Evolutionary conservation across 2,113 vertebrate genomes (phyloP), one percentile per base, ranked within the genome.

Genomic region (Porphyrio hochstetteri): DNA sequence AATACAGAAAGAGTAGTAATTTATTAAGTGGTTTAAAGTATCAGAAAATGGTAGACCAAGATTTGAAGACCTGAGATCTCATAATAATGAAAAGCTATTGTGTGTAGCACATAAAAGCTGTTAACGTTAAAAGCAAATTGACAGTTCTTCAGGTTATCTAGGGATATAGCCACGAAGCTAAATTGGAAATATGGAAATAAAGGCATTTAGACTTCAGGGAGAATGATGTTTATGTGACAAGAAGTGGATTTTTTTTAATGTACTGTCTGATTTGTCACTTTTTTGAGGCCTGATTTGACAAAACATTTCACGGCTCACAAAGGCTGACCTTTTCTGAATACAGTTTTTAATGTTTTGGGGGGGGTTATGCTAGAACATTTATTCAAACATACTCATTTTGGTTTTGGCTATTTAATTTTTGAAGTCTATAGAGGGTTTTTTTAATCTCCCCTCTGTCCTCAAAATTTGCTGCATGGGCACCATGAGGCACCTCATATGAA

Each of bases 121-220:
- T 50, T 95, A 87, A 82, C 38, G 29, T 40, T 63, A 85, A 52
- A 53, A 87, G 69, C 50, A 93, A 84, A 79, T 35, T 84, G 91
- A 79, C 55, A 93, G 83, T 74, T 86, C 13, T 57, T 83, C 0
- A 0, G 35, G 88, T 92, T 91, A 70, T 33, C 81, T 63, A 77
- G 70, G 72, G 86, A 76, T 86, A 46, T 24, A 83, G 55, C 40
- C 40, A 76, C 44, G n/a, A 85, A 79, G 29, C n/a, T 85, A 88
- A 90, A 90, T 72, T 82, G 71, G 28, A 95, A 94, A 89, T 88
- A 96, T 50, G 70, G 93, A 91, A 96, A 93, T 91, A 76, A 76
- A 94, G 50, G 68, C 67, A 94, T 82, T 91, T 95, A 92, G 56
- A 61, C 40, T 80, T 74, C 11, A 82, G 46, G 61, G 28, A 88